phyloP scores from a whole-genome alignment of 2,113 vertebrate species.

The Beaufortia kweichowensis region DNA sequence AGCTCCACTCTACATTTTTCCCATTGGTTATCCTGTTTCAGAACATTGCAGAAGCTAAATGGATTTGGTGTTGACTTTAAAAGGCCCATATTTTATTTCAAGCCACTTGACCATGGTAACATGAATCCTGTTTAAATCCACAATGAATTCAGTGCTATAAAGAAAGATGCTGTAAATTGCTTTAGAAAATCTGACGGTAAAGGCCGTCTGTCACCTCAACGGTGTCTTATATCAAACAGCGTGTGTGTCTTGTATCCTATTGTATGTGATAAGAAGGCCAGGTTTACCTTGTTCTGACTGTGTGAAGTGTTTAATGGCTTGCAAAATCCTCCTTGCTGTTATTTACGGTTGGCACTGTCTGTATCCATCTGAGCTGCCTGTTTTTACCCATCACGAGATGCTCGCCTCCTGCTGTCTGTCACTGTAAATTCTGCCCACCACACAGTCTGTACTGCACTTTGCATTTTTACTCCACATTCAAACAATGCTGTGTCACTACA shows the following conservation, averaged over 20 bases:
- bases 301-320: conserved; percentile 32
- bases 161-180: not conserved
- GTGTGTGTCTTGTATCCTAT: conserved; percentile 2
- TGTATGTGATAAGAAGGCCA: not conserved
- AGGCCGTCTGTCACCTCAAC: not conserved
- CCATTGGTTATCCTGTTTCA: not conserved
- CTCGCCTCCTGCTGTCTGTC: not conserved
- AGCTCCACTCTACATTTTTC: not conserved
- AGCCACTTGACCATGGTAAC: not conserved
- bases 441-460: not conserved
- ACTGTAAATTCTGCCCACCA: conserved; percentile 27
- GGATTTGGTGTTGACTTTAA: conserved; percentile 6
- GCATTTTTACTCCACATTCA: not conserved
- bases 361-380: conserved; percentile 22
- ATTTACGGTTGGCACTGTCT: conserved; percentile 36
- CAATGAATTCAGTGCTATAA: not conserved
- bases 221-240: conserved; percentile 3
- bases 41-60: not conserved
- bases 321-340: conserved; percentile 37
- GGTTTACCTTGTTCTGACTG: conserved; percentile 19
- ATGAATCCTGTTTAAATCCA: conserved; percentile 5
- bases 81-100: not conserved
- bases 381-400: conserved; percentile 31
- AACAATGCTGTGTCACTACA: conserved; percentile 9
- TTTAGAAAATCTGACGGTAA: not conserved